Conservation (phyloP, 2,113 vertebrate species). For the Anarhynchus alexandrinus region DNA sequence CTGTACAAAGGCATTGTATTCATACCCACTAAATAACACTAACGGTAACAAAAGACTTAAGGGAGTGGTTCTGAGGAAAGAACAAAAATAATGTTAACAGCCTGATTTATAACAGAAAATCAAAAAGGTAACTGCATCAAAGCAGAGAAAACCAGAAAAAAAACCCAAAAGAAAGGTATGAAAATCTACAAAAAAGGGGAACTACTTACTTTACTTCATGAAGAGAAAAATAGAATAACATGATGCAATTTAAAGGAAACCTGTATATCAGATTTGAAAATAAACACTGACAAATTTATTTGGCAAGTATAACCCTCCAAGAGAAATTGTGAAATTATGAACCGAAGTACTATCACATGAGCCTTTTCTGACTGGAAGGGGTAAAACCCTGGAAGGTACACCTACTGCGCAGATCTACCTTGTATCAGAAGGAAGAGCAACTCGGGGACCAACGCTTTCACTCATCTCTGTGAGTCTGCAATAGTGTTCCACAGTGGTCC, state of each 20-base stretch:
- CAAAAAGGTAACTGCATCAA: neutral
- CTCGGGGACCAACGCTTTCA: neutral
- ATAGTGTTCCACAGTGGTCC: fast-evolving
- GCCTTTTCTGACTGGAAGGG: neutral
- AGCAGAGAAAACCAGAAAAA: neutral
- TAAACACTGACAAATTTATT: neutral
- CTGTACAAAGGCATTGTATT: neutral
- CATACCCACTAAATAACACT: neutral
- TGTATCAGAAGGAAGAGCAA: neutral
- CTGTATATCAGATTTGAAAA: neutral
- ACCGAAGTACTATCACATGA: neutral
- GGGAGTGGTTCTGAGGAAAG: neutral
- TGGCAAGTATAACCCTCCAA: neutral
- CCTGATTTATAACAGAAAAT: neutral
- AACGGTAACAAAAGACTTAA: neutral
- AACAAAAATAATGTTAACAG: neutral
- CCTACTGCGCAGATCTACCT: neutral
- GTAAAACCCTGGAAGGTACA: neutral
- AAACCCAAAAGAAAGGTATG: neutral
- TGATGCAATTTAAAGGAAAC: neutral
- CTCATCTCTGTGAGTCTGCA: neutral
- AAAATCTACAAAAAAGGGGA: neutral
- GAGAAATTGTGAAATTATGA: neutral
- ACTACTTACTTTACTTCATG: neutral
- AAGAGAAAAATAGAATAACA: neutral